Evolutionary conservation across 2,113 vertebrate species (phyloP), one percentile per base, ranked within the genome.

Genomic region (Zosterops japonicus): DNA sequence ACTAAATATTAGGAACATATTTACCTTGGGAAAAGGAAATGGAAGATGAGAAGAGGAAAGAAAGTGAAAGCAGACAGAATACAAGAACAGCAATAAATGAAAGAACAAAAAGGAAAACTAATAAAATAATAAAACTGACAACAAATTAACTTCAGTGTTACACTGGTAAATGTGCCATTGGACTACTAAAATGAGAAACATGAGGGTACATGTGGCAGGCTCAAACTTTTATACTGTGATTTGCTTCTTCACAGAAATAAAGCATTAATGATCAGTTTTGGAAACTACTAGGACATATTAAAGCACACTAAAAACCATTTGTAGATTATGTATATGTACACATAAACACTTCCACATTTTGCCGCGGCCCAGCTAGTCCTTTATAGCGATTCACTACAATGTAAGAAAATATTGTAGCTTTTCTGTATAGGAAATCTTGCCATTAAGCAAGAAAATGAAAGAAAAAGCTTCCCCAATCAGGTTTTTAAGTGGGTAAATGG

Each of bases 21-120:
- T 93, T 91, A 89, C 69, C 42, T 78, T 68, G 29, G 33, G 77
- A 81, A 89, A 78, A 68, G 29, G 52, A 91, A 96, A 94, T 65
- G 28, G 41, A 89, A 94, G 33, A 42, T 82, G 44, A 68, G 68
- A 57, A 70, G 31, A 87, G 23, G 33, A 74, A 89, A 83, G 39
- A 57, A 95, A 93, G 42, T 25, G 77, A 80, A 93, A 90, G 4
- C 47, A 89, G 25, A 57, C 25, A 61, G 63, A 60, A 69, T 53
- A 55, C 55, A 81, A 81, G 57, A 76, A 31, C 8, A 89, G 5
- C 18, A 59, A 80, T 46, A 93, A 65, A 50, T 39, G 6, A 57
- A 72, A 69, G 68, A 85, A 57, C 15, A 36, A 56, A 41, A 70
- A 67, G n/a, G 55, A 89, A 91, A 77, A 47, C 20, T 36, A 49